Evolutionary conservation across 2,888 invertebrate species (phyloP).

Genomic region (Synanthedon vespiformis): DNA sequence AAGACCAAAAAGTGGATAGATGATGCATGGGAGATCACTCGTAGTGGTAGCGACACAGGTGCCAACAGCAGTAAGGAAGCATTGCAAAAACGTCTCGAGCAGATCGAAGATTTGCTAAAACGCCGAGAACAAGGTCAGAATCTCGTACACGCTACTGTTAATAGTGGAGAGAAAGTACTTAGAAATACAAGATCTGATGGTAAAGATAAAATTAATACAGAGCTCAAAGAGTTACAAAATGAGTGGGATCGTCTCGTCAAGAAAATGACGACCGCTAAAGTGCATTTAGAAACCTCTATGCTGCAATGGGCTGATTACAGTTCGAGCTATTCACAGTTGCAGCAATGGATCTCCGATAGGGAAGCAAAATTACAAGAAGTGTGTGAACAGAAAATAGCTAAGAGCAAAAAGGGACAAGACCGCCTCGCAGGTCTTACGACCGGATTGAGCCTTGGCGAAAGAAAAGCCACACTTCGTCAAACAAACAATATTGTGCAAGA

Average conservation of each 20-base stretch:
- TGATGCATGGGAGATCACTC: constrained; percentile 84
- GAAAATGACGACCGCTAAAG: constrained; percentile 92
- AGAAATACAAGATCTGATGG: constrained; percentile 91
- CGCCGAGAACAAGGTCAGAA: constrained; percentile 90
- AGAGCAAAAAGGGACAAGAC: constrained; percentile 81
- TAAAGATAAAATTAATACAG: constrained; percentile 85
- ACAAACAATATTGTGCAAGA: constrained; percentile 96
- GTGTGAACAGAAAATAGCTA: constrained; percentile 84
- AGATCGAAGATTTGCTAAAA: constrained; percentile 83
- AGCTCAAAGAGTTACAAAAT: constrained; percentile 88
- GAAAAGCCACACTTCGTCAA: constrained; percentile 89
- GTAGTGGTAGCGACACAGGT: constrained; percentile 83
- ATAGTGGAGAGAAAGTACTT: constrained; percentile 90
- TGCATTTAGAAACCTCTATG: constrained; percentile 88
- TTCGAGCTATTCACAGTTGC: constrained; percentile 90
- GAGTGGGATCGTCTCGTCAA: constrained; percentile 94
- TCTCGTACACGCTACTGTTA: constrained; percentile 86
- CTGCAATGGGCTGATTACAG: constrained; percentile 97
- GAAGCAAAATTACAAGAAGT: constrained; percentile 93
- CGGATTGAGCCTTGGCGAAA: constrained; percentile 82
- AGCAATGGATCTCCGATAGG: constrained; percentile 94
- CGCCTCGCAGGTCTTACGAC: constrained; percentile 77
- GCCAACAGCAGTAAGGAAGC: constrained; percentile 84
- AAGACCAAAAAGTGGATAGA: constrained; percentile 89
- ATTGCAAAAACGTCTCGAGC: constrained; percentile 82